Evolutionary conservation across 2,797 vertebrate species (phyloP).

Genomic region (Oreortyx pictus): DNA sequence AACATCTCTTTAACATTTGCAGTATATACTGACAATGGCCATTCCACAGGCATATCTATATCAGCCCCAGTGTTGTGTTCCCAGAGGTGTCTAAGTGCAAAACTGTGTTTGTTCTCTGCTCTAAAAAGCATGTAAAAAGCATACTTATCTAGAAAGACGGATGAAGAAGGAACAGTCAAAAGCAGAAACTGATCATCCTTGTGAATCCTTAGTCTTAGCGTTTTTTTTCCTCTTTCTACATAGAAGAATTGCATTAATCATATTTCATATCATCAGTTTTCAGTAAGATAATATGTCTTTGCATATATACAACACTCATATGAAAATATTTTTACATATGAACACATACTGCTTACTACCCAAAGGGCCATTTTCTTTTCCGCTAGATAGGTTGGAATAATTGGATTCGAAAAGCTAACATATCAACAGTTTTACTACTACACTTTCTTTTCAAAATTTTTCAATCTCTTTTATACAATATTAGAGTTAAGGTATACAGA

Average conservation of each 20-base stretch:
- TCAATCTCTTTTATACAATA: not conserved
- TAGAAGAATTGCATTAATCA: not conserved
- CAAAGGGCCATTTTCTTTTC: not conserved
- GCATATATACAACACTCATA: not conserved
- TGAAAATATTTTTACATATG: not conserved
- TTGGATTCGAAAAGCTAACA: not conserved
- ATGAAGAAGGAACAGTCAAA: too few species aligned
- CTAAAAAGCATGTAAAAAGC: too few species aligned
- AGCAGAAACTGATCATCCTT: too few species aligned
- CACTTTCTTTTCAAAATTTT: not conserved
- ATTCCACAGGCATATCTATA: too few species aligned
- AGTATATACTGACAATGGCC: too few species aligned
- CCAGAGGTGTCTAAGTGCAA: too few species aligned
- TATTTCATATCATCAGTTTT: not conserved
- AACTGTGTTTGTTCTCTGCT: too few species aligned
- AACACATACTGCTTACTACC: rapidly evolving
- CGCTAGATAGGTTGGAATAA: not conserved
- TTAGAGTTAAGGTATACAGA: not conserved
- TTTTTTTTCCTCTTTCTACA: too few species aligned
- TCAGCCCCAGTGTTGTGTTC: too few species aligned
- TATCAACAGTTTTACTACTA: not conserved
- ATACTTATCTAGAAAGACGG: too few species aligned
- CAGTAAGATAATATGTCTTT: not conserved
- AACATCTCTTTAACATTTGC: too few species aligned
- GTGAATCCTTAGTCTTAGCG: too few species aligned